Percentiles rank a stretch among this genome's conserved stretches.
Evolutionary conservation across 2,888 invertebrate genomes (phyloP).

Genomic region (Mythimna vitellina): DNA sequence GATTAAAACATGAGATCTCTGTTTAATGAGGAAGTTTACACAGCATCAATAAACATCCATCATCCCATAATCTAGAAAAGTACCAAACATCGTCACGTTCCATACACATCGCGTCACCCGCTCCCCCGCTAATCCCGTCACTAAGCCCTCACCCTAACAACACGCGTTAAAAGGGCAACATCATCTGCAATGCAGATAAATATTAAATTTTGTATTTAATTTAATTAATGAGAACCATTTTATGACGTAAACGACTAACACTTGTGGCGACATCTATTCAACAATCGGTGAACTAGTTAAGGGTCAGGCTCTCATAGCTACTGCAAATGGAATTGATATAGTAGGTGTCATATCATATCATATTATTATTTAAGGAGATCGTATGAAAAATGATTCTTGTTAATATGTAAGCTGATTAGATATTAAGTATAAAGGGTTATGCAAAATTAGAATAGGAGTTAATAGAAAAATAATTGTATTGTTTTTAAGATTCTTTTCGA

Average conservation of each 20-base stretch:
- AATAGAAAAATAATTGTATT: too few relatives aligned
- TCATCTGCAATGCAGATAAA: conserved; percentile 82
- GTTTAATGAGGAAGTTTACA: not conserved
- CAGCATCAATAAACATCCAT: conserved; percentile 2
- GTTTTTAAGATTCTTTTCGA: too few relatives aligned
- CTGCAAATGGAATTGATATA: not conserved
- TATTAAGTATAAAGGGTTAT: too few relatives aligned
- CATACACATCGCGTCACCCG: conserved; percentile 12
- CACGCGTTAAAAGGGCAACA: conserved; percentile 75
- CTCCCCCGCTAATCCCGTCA: conserved; percentile 52
- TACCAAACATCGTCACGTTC: conserved; percentile 7
- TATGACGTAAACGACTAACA: conserved; percentile 36
- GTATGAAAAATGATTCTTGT: too few relatives aligned
- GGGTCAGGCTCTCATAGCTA: not conserved
- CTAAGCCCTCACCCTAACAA: conserved; percentile 38
- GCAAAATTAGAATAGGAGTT: too few relatives aligned
- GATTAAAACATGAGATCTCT: not conserved
- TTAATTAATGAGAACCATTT: conserved; percentile 72
- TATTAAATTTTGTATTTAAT: conserved; percentile 76
- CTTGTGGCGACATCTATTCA: conserved; percentile 52
- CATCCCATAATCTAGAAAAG: conserved; percentile 24
- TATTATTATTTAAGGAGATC: too few relatives aligned
- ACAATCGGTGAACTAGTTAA: conserved; percentile 34
- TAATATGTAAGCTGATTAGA: too few relatives aligned
- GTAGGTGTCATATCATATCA: not conserved